Evolutionary conservation across 2,797 vertebrate species (phyloP).

Genomic region (Nasua narica): DNA sequence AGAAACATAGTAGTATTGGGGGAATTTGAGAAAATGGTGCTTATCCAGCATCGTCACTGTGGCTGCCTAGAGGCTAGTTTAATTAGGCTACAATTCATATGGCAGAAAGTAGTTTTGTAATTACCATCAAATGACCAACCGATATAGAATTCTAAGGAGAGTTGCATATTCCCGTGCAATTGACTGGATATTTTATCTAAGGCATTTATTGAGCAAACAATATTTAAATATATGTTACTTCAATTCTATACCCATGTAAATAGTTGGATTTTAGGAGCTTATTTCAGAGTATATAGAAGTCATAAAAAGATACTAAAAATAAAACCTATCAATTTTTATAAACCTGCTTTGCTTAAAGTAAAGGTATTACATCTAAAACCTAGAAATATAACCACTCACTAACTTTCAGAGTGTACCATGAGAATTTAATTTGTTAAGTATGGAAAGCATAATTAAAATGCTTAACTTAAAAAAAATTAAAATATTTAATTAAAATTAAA

Average conservation of each 20-base stretch:
- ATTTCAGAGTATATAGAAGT: neutral
- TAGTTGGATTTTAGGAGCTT: neutral
- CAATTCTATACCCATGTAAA: constrained; percentile 11
- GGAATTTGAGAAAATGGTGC: constrained; percentile 77
- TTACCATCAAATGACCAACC: constrained; percentile 81
- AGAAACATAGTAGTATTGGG: constrained; percentile 63
- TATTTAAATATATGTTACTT: constrained; percentile 55
- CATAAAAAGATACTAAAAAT: constrained; percentile 2
- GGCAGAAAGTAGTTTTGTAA: constrained; percentile 77
- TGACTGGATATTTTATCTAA: constrained; percentile 61
- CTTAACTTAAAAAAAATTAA: neutral
- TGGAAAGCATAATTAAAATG: neutral
- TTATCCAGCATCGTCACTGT: constrained; percentile 74
- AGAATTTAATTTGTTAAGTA: neutral
- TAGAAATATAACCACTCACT: neutral
- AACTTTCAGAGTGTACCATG: neutral
- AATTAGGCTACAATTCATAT: constrained; percentile 83
- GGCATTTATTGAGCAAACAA: constrained; percentile 56
- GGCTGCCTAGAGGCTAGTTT: constrained; percentile 77
- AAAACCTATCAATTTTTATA: neutral
- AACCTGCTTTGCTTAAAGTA: neutral
- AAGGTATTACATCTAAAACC: neutral
- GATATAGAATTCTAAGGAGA: constrained; percentile 65
- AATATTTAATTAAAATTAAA: neutral
- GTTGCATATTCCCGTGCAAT: constrained; percentile 55